Percentiles rank a stretch among this genome's conserved stretches.
These are phyloP conservation scores for Melospiza melodia DNA, from an alignment of 2,113 vertebrate species.

Conservation along the genomic window DNA sequence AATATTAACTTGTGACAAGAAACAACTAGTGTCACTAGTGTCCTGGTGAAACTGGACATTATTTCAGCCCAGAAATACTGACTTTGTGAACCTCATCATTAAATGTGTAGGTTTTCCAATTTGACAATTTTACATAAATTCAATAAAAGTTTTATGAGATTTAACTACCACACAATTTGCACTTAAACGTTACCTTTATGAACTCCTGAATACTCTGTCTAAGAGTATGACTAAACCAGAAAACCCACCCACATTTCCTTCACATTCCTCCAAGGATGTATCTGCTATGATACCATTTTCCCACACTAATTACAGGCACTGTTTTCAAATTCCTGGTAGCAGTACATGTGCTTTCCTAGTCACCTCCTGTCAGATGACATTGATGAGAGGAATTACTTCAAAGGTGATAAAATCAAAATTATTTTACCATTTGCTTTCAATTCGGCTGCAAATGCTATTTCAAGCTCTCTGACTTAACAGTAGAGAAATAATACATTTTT, in stretches of 20 bases:
- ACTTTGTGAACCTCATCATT: neutral
- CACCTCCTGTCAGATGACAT: neutral
- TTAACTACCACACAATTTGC: neutral
- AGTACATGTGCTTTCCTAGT: neutral
- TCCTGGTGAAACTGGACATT: neutral
- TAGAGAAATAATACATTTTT: neutral
- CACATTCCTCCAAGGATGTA: neutral
- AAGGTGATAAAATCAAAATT: neutral
- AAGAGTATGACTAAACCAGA: neutral
- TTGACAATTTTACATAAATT: neutral
- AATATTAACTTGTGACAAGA: neutral
- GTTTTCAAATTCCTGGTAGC: neutral
- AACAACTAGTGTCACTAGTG: neutral
- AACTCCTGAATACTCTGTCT: neutral
- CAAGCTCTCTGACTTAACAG: neutral
- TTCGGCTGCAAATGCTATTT: neutral
- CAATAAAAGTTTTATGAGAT: neutral
- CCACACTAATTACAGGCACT: neutral
- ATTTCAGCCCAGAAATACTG: neutral
- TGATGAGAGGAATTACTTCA: neutral
- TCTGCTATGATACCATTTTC: neutral
- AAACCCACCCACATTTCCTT: neutral
- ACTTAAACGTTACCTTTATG: neutral
- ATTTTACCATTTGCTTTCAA: neutral
- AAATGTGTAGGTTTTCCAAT: neutral